These are phyloP conservation scores for Dasypolia templi DNA, from an alignment of 2,888 invertebrate species.

Conservation along the genomic window DNA sequence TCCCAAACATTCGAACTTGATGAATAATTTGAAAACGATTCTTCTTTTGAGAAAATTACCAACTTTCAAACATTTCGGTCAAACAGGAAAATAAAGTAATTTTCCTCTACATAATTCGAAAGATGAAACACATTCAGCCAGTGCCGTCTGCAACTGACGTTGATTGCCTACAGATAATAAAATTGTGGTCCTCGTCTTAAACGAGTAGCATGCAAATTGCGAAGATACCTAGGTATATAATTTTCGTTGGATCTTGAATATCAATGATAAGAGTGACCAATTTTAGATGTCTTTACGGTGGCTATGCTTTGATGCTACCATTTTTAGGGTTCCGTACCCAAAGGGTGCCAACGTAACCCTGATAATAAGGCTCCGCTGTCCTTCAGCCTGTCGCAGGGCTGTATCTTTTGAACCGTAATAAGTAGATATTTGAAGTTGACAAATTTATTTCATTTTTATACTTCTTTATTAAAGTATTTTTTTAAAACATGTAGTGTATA, in stretches of 20 bases:
- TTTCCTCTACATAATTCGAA: conserved; percentile 9
- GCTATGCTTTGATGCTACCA: neutral
- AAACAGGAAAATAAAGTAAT: conserved; percentile 21
- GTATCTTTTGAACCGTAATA: neutral
- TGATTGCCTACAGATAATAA: conserved; percentile 12
- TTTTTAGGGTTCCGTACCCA: neutral
- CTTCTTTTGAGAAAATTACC: neutral
- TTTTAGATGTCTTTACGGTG: neutral
- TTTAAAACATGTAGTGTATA: too few relatives aligned
- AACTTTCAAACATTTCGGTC: neutral
- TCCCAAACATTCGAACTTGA: neutral
- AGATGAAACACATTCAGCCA: neutral
- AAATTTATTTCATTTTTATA: too few relatives aligned
- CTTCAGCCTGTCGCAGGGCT: too few relatives aligned
- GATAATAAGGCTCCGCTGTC: too few relatives aligned
- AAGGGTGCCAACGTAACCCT: neutral
- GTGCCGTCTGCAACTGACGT: conserved; percentile 4
- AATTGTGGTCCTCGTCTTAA: neutral
- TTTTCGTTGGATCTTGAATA: neutral
- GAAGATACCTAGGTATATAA: conserved; percentile 6
- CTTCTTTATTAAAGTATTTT: too few relatives aligned
- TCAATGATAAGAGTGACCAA: neutral
- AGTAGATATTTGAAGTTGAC: neutral
- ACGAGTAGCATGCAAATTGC: neutral
- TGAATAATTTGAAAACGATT: neutral